Evolutionary conservation across 2,797 vertebrate species (phyloP).

Genomic region (Macropus fuliginosus): DNA sequence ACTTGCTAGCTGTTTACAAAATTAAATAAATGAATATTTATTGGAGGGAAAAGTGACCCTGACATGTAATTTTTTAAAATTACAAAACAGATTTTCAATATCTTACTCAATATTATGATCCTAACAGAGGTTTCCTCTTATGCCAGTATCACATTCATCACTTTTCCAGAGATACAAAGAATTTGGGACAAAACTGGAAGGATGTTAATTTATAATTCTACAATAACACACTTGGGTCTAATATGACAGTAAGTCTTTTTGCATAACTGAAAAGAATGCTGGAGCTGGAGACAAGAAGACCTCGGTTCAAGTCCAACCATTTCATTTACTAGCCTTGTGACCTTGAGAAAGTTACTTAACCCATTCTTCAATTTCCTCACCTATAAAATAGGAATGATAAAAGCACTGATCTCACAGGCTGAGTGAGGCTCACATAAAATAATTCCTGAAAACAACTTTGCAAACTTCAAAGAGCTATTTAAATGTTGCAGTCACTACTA

Average conservation of each 20-base stretch:
- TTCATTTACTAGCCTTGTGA: not conserved
- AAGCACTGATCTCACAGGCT: not conserved
- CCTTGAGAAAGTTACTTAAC: not conserved
- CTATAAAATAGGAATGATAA: not conserved
- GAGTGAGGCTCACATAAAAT: not conserved
- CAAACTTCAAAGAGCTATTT: not conserved
- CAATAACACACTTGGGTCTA: not conserved
- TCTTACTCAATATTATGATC: not conserved
- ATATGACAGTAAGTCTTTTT: not conserved
- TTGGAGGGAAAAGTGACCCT: not conserved
- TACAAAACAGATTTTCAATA: not conserved
- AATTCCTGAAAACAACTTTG: not conserved
- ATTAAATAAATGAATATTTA: not conserved
- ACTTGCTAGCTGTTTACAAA: not conserved
- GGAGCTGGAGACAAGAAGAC: not conserved
- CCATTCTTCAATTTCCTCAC: not conserved
- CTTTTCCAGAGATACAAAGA: not conserved
- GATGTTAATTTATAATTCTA: not conserved
- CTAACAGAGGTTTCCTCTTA: not conserved
- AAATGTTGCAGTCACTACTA: not conserved
- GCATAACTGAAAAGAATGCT: not conserved
- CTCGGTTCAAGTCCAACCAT: not conserved
- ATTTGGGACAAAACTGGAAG: not conserved
- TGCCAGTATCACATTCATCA: not conserved
- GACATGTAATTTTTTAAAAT: constrained; percentile 6